Percentiles rank a stretch among this genome's conserved stretches.
Conservation (phyloP, 2,888 invertebrate genomes). For the Drosophila infuscata region DNA sequence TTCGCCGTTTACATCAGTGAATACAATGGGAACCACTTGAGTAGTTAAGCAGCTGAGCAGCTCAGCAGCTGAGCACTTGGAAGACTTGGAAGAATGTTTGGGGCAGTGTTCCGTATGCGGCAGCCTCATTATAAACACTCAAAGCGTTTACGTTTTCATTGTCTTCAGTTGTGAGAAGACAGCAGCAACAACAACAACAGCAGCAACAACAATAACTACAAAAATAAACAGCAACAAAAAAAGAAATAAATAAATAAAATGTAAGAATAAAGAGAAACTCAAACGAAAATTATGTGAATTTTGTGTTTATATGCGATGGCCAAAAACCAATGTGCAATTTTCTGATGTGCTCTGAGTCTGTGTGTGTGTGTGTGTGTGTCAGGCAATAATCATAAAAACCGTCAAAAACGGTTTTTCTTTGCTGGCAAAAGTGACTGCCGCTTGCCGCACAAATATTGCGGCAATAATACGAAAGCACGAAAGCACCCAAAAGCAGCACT, state of each 20-base stretch:
- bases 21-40: slow-evolving; percentile 3
- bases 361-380: slow-evolving; percentile 28
- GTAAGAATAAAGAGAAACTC: slow-evolving; percentile 22
- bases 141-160: slow-evolving; percentile 57
- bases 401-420: slow-evolving; percentile 69
- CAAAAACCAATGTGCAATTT: slow-evolving; percentile 71
- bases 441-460: slow-evolving; percentile 57
- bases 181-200: not conserved
- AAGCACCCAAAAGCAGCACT: slow-evolving; percentile 19
- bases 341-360: slow-evolving; percentile 19
- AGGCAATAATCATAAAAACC: slow-evolving; percentile 78
- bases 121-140: slow-evolving; percentile 51
- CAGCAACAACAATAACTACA: not conserved
- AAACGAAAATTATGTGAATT: slow-evolving; percentile 55
- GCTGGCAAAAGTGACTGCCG: slow-evolving; percentile 44
- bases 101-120: slow-evolving; percentile 20
- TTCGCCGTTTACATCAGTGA: slow-evolving; percentile 32
- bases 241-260: slow-evolving; percentile 12
- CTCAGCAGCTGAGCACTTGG: slow-evolving; percentile 3
- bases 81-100: slow-evolving; percentile 1
- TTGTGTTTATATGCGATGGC: slow-evolving; percentile 62
- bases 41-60: slow-evolving; percentile 1
- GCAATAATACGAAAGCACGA: slow-evolving; percentile 60
- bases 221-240: slow-evolving; percentile 7
- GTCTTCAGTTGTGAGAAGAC: slow-evolving; percentile 38